Evolutionary conservation across 2,888 invertebrate species (phyloP), one percentile per base, ranked within the genome.

Genomic region (Dorcus parallelipipedus): DNA sequence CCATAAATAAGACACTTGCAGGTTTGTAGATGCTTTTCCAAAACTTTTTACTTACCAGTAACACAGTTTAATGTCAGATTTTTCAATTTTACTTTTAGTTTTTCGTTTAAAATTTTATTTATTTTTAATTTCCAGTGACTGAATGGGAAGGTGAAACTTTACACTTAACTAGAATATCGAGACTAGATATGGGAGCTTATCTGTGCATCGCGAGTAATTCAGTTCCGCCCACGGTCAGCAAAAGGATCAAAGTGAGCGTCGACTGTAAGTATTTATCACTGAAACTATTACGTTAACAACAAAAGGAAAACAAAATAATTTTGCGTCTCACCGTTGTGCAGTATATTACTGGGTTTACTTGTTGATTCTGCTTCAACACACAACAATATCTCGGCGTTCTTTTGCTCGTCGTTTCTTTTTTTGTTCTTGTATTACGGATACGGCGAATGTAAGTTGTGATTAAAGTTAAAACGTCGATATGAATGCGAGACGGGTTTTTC

Each of bases 171-270:
- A 84, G 89, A 70, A 93, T 95, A 72, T 93, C 93, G 52, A 84
- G 95, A 64, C 81, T 93, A 65, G 93, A 93, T 75, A 95, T 95
- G 94, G 94, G 94, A 38, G 91, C 91, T 49, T 94, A 93, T 79
- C 84, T 95, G 64, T 96, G 95, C 79, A 94, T 95, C 68, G 95
- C 95, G 53, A 89, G 88, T 71, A 95, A 95, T 73, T 91, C 92
- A 9, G 90, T 95, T 10, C 94, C 94, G 1, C 94, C 95, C 5
- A 88, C 91, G 39, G 93, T 94, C 60, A 93, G 93, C 75, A 95
- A 95, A 79, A 84, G 92, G 73, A 94, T 95, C 71, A 93, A 92
- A 87, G 92, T 95, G 72, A 93, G 92, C 83, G 94, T 95, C 42
- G 93, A 95, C 79, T 95, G 94, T 95, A 81, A 93, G 94, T 91